Conservation (phyloP, 2,888 invertebrate species). For the Idaea dimidiata region DNA sequence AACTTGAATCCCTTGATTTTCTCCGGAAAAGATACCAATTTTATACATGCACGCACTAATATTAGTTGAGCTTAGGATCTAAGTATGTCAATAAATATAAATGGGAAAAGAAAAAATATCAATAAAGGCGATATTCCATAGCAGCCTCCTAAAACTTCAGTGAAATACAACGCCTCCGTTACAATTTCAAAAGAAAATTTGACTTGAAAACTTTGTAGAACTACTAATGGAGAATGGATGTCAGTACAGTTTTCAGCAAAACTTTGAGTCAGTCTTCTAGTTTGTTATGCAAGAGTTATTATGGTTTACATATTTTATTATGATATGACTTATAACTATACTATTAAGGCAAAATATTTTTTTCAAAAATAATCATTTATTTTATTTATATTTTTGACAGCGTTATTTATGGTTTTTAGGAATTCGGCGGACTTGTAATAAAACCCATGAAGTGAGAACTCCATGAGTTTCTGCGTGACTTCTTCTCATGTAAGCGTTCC, state of each 20-base stretch:
- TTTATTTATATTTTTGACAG: background rate
- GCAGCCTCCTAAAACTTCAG: background rate
- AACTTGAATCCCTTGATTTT: too few relatives aligned
- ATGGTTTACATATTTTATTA: background rate
- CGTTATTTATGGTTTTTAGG: too few relatives aligned
- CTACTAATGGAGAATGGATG: slow-evolving; percentile 1
- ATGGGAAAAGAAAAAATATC: too few relatives aligned
- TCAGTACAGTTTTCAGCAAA: background rate
- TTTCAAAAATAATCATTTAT: background rate
- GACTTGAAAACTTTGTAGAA: background rate
- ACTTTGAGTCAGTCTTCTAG: background rate
- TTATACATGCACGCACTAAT: too few relatives aligned
- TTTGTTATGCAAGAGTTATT: background rate
- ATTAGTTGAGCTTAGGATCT: too few relatives aligned
- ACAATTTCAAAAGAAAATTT: background rate
- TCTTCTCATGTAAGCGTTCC: too few relatives aligned
- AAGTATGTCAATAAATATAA: too few relatives aligned
- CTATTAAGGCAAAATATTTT: background rate
- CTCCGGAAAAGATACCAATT: too few relatives aligned
- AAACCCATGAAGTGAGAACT: too few relatives aligned
- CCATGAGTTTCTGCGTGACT: too few relatives aligned
- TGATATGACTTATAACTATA: background rate
- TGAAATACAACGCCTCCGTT: background rate
- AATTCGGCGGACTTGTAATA: too few relatives aligned
- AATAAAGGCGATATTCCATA: too few relatives aligned